These are phyloP conservation scores for Varanus komodoensis DNA, from an alignment of 2,113 vertebrate genomes.

Conservation along the genomic window DNA sequence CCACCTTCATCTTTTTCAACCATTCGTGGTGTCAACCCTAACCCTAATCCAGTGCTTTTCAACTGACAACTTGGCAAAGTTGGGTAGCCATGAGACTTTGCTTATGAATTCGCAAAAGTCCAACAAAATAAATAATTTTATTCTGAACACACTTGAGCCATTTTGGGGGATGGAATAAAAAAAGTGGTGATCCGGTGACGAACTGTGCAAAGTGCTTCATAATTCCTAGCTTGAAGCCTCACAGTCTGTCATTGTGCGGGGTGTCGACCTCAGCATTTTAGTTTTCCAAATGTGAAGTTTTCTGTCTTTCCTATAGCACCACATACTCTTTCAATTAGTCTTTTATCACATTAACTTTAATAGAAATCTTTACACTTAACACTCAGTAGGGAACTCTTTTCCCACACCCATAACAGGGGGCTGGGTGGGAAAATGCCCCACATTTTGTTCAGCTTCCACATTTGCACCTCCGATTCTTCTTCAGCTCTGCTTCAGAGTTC, in stretches of 20 bases:
- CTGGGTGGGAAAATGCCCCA: background rate
- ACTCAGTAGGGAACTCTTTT: background rate
- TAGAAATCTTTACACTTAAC: background rate
- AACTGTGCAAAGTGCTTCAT: too few relatives aligned
- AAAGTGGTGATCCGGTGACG: too few relatives aligned
- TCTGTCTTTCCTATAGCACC: background rate
- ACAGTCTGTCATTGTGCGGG: background rate
- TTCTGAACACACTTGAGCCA: too few relatives aligned
- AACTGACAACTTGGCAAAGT: too few relatives aligned
- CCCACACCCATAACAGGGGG: background rate
- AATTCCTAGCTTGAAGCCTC: background rate
- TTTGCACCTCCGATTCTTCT: background rate
- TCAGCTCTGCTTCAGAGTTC: background rate
- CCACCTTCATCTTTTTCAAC: background rate
- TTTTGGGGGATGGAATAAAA: too few relatives aligned
- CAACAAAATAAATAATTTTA: too few relatives aligned
- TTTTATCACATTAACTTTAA: background rate
- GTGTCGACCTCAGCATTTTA: background rate
- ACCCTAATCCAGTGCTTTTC: too few relatives aligned
- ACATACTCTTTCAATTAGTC: background rate
- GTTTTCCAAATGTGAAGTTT: background rate
- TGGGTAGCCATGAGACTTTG: too few relatives aligned
- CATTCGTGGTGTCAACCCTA: too few relatives aligned
- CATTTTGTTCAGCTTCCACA: background rate
- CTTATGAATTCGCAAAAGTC: too few relatives aligned